Evolutionary conservation across 2,113 vertebrate species (phyloP), one percentile per base, ranked within the genome.

Genomic region (Sterrhoptilus dennistouni): DNA sequence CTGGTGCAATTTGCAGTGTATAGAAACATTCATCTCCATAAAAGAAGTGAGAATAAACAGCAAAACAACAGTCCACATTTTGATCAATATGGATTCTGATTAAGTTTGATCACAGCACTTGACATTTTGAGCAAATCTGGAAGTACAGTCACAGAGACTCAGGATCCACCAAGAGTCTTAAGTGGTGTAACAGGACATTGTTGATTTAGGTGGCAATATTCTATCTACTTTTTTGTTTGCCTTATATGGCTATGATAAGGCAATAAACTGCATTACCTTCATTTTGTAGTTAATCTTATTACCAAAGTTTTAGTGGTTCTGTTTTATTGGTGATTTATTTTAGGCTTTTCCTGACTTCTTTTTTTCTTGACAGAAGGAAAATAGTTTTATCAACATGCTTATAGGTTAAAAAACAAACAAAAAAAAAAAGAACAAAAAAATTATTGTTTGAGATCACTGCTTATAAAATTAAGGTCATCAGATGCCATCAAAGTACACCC

Each of bases 21-120:
- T 71, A 61, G 95, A 95, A 97, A 84, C 35, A 86, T 84, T 95
- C 15, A 69, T 90, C 69, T 49, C 54, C 52, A 68, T 94, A 70
- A 92, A 69, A 89, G 29, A 50, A 75, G 38, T 36, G 42, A 68
- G 61, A 65, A 86, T 82, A 95, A 97, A 72, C 29, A 80, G 23
- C 12, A 35, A 88, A 53, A 65, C 23, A 54, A 9, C 38, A 38
- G 38, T 38, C 38, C 38, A 38, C 13, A 60, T 93, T 93, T 92
- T 96, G 79, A 91, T 96, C 84, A 96, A 54, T 90, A 87, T 42
- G 8, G 21, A 82, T 95, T 95, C 68, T 93, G 81, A 74, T 91
- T 68, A 86, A 93, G 57, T 93, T 74, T 91, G 78, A 93, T 91
- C 91, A 91, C 29, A 95, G 47, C 12, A 42, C 75, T 84, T 96